These are phyloP conservation scores for Polydrusus pterygomalis DNA, from an alignment of 2,888 invertebrate species.

Conservation along the genomic window DNA sequence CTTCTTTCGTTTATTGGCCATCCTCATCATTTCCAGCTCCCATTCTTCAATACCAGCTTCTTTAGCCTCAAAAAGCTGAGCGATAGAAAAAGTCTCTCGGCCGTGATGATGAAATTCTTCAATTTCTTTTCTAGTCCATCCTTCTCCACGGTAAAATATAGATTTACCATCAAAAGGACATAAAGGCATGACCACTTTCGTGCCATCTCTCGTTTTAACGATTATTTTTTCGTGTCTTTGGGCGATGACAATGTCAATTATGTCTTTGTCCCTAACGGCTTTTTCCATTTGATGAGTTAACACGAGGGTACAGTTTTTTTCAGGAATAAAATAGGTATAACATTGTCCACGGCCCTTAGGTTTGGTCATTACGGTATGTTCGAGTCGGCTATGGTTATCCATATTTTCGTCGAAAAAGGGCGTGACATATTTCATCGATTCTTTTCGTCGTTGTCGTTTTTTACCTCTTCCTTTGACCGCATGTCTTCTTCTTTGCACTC, in stretches of 20 bases:
- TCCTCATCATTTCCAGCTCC: conserved; percentile 69
- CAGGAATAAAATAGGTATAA: conserved; percentile 84
- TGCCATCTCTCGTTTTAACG: conserved; percentile 81
- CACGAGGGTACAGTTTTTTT: conserved; percentile 82
- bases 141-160: conserved; percentile 82
- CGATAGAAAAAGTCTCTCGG: conserved; percentile 73
- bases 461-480: conserved; percentile 67
- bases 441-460: conserved; percentile 67
- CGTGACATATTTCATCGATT: conserved; percentile 66
- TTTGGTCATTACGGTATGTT: conserved; percentile 75
- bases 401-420: conserved; percentile 68
- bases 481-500: conserved; percentile 65
- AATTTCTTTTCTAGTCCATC: conserved; percentile 79
- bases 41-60: conserved; percentile 69
- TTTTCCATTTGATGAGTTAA: conserved; percentile 84
- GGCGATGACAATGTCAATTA: conserved; percentile 84
- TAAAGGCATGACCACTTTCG: conserved; percentile 80
- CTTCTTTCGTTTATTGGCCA: conserved; percentile 67
- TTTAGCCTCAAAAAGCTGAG: conserved; percentile 76
- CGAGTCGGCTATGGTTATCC: conserved; percentile 66
- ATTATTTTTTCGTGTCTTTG: conserved; percentile 84
- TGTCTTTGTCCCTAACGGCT: conserved; percentile 85
- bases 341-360: conserved; percentile 74
- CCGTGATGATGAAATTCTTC: conserved; percentile 70
- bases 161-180: conserved; percentile 66